Evolutionary conservation across 2,888 invertebrate genomes (phyloP), one percentile per base, ranked within the genome.

Genomic region (Nymphalis urticae): DNA sequence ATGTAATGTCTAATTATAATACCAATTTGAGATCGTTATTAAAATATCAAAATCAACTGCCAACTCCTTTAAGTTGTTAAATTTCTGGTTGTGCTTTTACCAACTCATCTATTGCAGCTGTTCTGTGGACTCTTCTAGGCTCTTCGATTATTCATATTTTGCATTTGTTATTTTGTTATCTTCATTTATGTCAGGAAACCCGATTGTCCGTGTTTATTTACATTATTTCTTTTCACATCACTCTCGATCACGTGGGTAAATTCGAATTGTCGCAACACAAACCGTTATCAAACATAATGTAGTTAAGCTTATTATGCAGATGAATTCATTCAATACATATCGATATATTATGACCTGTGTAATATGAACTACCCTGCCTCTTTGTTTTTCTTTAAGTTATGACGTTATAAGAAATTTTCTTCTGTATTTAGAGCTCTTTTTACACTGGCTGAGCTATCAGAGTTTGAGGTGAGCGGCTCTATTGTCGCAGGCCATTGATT

Each of bases 401-500:
- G 27, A 54, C 62, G 51, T 48, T 6, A 32, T 62, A 19, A 66
- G 63, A 65, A 68, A 59, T 32, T 64, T 64, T 58, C 69, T 68
- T 73, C 70, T 59, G 60, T 68, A 69, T 74, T 72, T 60, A 72
- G 67, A 73, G 86, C 72, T 84, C 87, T 79, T 17, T 24, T 24
- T 76, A 79, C n/a, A 69, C 53, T 87, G 85, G 88, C 75, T 66
- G 72, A 61, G 69, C 75, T 72, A 75, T 76, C 75, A 83, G 84
- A 75, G 77, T 83, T 85, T 84, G 84, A 89, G 87, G 88, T 87
- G 82, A 85, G 87, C 87, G 87, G 83, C 77, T 76, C 87, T 76
- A 91, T 92, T 92, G 90, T 92, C 85, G 85, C 80, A 79, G 72
- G 75, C 79, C 80, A 88, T 91, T 91, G 91, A 92, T 90, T 90